Base-by-base conservation (phyloP, 37 sponge, comb jelly and placozoan species). In the Oopsacas minuta region DNA sequence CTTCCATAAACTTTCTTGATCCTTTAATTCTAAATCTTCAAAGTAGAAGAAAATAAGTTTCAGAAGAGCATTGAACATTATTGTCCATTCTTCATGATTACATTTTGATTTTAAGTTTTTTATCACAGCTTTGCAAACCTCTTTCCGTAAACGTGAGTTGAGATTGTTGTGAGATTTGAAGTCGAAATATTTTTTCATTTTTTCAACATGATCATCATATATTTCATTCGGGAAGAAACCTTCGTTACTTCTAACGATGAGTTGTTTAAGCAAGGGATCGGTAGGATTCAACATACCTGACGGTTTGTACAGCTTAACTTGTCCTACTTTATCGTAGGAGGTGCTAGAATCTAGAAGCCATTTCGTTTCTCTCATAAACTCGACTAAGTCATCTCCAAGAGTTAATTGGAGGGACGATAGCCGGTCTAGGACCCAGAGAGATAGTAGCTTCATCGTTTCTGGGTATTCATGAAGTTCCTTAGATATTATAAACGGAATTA, bases 171-270 rank as follows among this genome's bases (percentile, higher is more conserved):
- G 7, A 3, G 75, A 25, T n/a, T 61, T 61, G 75, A 61, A 61
- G 22, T 61, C 28, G 30, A 61, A 61, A 61, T 25, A 61, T 61
- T 61, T 61, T n/a, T 61, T 61, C 75, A 61, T 61, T 61, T 61
- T 61, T 34, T 61, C 75, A 34, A 61, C 75, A 61, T 61, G 75
- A 34, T 61, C 75, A 12, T 61, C 75, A 34, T 61, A 61, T 61
- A 61, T 20, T 25, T 34, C 75, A 61, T 61, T 61, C 30, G 75
- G 75, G 75, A 61, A 61, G 22, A 61, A 61, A 5, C 75, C 75
- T 12, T 61, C 75, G 22, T 61, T 61, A 34, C 75, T 61, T 34
- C 75, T 61, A 10, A 20, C 30, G 20, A 61, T 61, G 75, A 61
- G 75, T 3, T 61, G 75, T 34, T 61, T 61, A 5, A 61, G 30